Evolutionary conservation across 2,888 invertebrate species (phyloP).

Genomic region (Neuroscelio doddi): DNA sequence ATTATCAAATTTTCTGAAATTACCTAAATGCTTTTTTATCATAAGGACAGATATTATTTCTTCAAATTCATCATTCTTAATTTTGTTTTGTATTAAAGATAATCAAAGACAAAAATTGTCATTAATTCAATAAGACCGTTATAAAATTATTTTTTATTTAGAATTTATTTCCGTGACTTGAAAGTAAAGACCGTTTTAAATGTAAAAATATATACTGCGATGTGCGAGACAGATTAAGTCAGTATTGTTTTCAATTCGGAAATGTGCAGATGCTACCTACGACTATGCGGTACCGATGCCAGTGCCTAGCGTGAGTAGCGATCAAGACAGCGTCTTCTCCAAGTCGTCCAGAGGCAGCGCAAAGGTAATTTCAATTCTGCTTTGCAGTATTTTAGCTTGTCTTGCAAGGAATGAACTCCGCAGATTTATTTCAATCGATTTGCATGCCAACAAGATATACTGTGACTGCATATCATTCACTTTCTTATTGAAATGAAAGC

Average conservation of each 20-base stretch:
- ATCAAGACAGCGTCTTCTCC: slow-evolving; percentile 70
- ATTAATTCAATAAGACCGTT: no score
- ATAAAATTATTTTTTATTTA: no score
- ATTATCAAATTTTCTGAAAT: no score
- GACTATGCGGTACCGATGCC: slow-evolving; percentile 70
- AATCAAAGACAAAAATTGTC: no score
- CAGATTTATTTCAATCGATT: slow-evolving; percentile 43
- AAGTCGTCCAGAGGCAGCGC: slow-evolving; percentile 71
- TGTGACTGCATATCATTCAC: slow-evolving; percentile 25
- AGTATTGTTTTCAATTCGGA: slow-evolving; percentile 33
- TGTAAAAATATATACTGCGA: slow-evolving; percentile 3
- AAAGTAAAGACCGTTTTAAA: no score
- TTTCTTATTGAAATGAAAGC: slow-evolving; percentile 16
- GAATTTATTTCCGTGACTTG: no score
- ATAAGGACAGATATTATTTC: no score
- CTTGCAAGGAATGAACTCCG: slow-evolving; percentile 19
- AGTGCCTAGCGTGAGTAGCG: slow-evolving; percentile 69
- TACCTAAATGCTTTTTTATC: no score
- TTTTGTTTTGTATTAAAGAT: no score
- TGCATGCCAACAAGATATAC: slow-evolving; percentile 33
- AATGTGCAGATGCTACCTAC: slow-evolving; percentile 67
- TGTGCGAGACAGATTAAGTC: slow-evolving; percentile 20
- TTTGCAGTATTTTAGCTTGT: slow-evolving; percentile 34
- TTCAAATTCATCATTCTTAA: no score
- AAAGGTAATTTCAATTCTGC: slow-evolving; percentile 60